These are phyloP conservation scores for Zelleria hepariella DNA, from an alignment of 2,888 invertebrate genomes.

Conservation along the genomic window DNA sequence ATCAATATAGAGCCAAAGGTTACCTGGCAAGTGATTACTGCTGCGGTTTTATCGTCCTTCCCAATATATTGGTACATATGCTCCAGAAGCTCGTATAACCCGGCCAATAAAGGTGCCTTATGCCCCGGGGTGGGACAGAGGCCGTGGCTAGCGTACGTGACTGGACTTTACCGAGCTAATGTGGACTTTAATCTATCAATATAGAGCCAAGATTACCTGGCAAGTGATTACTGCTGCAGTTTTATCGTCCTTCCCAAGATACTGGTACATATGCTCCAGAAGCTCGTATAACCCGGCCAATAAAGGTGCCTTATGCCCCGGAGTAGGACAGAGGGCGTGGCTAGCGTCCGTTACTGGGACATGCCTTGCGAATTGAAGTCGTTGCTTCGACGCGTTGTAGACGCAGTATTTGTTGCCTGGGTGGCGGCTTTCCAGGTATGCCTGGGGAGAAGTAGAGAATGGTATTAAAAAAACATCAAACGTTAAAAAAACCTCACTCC, in stretches of 20 bases:
- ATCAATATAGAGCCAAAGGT: constrained; percentile 28
- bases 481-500: neutral
- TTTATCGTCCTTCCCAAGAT: constrained; percentile 84
- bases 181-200: too few species aligned
- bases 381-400: constrained; percentile 81
- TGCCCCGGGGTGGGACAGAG: constrained; percentile 77
- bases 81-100: constrained; percentile 86
- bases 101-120: constrained; percentile 84
- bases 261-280: constrained; percentile 90
- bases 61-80: constrained; percentile 90
- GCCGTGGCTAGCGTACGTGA: constrained; percentile 67
- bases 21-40: constrained; percentile 88
- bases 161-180: constrained; percentile 29
- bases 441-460: constrained; percentile 30
- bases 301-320: constrained; percentile 80
- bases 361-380: constrained; percentile 69
- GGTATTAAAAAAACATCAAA: neutral
- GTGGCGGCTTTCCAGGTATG: constrained; percentile 83
- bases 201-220: constrained; percentile 68
- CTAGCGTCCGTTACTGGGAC: constrained; percentile 73
- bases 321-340: constrained; percentile 73
- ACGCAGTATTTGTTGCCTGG: constrained; percentile 84
- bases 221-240: constrained; percentile 90
- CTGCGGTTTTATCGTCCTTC: constrained; percentile 85
- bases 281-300: constrained; percentile 86